Evolutionary conservation across 1,140 invertebrate genomes (phyloP).

Genomic region (Drosophila elegans): DNA sequence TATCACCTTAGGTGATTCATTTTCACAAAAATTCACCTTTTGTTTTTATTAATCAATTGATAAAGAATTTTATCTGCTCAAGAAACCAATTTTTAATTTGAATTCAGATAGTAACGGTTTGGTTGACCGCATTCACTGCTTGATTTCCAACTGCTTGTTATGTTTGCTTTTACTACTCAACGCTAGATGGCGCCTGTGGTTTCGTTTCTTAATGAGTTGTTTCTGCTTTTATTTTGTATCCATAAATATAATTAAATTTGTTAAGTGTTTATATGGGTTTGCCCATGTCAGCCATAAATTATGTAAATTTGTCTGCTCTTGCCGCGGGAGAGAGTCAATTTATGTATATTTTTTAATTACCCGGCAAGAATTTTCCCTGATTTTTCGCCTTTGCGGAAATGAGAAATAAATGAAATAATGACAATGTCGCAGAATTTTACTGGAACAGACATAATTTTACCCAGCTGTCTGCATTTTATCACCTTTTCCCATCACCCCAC

Average conservation of each 20-base stretch:
- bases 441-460: slow-evolving; percentile 22
- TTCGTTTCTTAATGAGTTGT: background rate
- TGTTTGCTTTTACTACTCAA: background rate
- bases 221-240: slow-evolving; percentile 14
- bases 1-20: slow-evolving; percentile 33
- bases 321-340: slow-evolving; percentile 14
- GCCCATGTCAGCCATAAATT: slow-evolving; percentile 37
- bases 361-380: slow-evolving; percentile 8
- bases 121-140: background rate
- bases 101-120: slow-evolving; percentile 7
- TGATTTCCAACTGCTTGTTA: slow-evolving; percentile 23
- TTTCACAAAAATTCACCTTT: background rate
- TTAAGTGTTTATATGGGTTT: slow-evolving; percentile 18
- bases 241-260: slow-evolving; percentile 13
- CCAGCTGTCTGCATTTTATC: background rate
- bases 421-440: background rate
- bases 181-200: slow-evolving; percentile 41
- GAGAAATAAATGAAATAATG: slow-evolving; percentile 64
- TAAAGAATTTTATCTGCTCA: background rate
- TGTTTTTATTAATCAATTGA: slow-evolving; percentile 1
- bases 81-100: background rate
- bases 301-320: slow-evolving; percentile 49
- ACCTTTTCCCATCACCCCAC: slow-evolving; percentile 13
- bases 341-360: slow-evolving; percentile 64
- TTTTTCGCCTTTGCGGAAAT: slow-evolving; percentile 52